Evolutionary conservation across 2,888 invertebrate genomes (phyloP).

Genomic region (Hypolimnas misippus): DNA sequence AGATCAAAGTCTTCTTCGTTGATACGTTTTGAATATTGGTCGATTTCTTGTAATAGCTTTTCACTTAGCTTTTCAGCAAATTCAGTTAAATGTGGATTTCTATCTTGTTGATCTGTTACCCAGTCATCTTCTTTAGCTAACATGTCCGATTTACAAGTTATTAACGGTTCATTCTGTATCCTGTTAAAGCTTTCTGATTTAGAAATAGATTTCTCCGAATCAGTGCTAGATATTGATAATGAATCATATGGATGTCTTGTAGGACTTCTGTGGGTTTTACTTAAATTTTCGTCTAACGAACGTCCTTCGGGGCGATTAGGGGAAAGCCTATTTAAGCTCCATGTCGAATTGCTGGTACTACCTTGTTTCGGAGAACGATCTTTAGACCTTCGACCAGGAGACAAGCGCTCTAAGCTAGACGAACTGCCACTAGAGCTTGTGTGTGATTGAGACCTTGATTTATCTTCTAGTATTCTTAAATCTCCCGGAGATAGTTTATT

Average conservation of each 20-base stretch:
- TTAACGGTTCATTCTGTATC: constrained; percentile 78
- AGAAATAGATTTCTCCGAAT: constrained; percentile 80
- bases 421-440: constrained; percentile 81
- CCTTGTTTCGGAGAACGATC: constrained; percentile 80
- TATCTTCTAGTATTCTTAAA: constrained; percentile 75
- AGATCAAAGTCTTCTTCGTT: constrained; percentile 82
- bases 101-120: constrained; percentile 83
- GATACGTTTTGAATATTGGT: constrained; percentile 83
- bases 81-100: constrained; percentile 88
- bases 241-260: constrained; percentile 78
- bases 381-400: constrained; percentile 78
- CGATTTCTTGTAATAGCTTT: constrained; percentile 90
- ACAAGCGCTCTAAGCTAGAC: constrained; percentile 77
- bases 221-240: constrained; percentile 78
- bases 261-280: constrained; percentile 77
- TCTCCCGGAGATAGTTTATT: constrained; percentile 81
- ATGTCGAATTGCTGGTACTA: constrained; percentile 79
- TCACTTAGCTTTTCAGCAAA: constrained; percentile 93
- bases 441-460: constrained; percentile 76
- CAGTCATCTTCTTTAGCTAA: constrained; percentile 80
- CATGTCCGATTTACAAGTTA: constrained; percentile 81
- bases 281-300: constrained; percentile 75
- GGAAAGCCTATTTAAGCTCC: constrained; percentile 78
- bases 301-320: constrained; percentile 79
- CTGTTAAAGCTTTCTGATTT: constrained; percentile 81